phyloP scores from a whole-genome alignment of 2,113 vertebrate genomes.

The Apodemus sylvaticus region DNA sequence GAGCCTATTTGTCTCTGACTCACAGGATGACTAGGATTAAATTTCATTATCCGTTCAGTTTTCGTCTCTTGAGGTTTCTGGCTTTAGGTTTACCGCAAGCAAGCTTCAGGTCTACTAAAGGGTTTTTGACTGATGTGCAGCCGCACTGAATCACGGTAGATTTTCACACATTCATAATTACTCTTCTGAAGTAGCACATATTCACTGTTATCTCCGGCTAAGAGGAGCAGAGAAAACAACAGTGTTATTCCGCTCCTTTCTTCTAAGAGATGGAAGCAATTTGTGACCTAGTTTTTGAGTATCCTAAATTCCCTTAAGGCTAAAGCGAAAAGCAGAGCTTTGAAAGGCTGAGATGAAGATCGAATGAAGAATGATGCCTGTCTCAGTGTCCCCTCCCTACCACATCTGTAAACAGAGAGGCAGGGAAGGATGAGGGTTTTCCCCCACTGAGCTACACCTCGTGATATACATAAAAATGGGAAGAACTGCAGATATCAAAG shows the following conservation, averaged over 20 bases:
- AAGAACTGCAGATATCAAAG: neutral
- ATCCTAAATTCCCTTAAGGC: conserved; percentile 45
- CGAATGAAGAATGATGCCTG: neutral
- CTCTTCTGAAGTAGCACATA: conserved; percentile 29
- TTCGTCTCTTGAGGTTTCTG: conserved; percentile 36
- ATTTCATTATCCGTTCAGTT: conserved; percentile 25
- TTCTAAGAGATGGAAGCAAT: conserved; percentile 56
- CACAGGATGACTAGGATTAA: conserved; percentile 66
- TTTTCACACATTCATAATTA: conserved; percentile 66
- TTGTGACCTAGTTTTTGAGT: conserved; percentile 67
- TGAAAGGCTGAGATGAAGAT: neutral
- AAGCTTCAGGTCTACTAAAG: conserved; percentile 29
- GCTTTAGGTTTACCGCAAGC: neutral
- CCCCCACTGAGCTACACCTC: neutral
- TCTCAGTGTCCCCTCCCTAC: neutral
- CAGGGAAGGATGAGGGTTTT: neutral
- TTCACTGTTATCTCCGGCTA: neutral
- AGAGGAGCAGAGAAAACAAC: conserved; percentile 30
- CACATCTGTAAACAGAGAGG: neutral
- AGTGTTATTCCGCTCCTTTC: conserved; percentile 38
- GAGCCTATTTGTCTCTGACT: conserved; percentile 67
- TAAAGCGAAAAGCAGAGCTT: conserved; percentile 27
- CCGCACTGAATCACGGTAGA: conserved; percentile 46
- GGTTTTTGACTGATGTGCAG: conserved; percentile 43
- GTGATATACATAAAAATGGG: neutral